Evolutionary conservation across 2,888 invertebrate genomes (phyloP).

Genomic region (Ornithoptera priamus): DNA sequence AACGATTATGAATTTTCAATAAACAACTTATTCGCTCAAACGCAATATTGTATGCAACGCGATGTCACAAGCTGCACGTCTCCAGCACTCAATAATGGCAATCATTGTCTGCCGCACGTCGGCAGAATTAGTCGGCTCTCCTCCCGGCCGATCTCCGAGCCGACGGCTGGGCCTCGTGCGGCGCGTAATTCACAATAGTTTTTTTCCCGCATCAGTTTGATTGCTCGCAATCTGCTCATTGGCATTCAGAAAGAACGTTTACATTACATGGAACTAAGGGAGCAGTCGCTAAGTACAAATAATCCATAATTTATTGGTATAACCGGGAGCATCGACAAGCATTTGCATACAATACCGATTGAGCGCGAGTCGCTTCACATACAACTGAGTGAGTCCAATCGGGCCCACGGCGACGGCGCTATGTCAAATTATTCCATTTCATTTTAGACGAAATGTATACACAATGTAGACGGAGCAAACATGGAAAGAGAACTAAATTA

Average conservation of each 20-base stretch:
- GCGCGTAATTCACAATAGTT: background rate
- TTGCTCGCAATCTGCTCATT: slow-evolving; percentile 25
- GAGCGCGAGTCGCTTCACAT: slow-evolving; percentile 37
- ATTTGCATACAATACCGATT: slow-evolving; percentile 54
- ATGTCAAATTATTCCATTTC: slow-evolving; percentile 73
- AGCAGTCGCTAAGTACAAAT: slow-evolving; percentile 45
- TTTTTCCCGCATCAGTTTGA: slow-evolving; percentile 13
- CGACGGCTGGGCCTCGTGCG: background rate
- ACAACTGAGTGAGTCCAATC: slow-evolving; percentile 50
- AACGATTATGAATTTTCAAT: too few relatives aligned
- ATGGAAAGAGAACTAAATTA: slow-evolving; percentile 78
- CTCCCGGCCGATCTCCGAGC: background rate
- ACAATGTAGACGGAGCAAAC: slow-evolving; percentile 77
- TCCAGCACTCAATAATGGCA: too few relatives aligned
- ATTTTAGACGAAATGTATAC: slow-evolving; percentile 76
- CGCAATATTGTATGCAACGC: too few relatives aligned
- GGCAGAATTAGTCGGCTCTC: background rate
- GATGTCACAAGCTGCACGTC: too few relatives aligned
- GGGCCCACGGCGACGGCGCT: slow-evolving; percentile 60
- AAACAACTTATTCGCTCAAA: too few relatives aligned
- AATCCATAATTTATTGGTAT: slow-evolving; percentile 52
- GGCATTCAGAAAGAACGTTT: slow-evolving; percentile 20
- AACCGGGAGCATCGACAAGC: slow-evolving; percentile 41
- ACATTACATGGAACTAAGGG: slow-evolving; percentile 7
- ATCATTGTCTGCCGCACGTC: too few relatives aligned